These are phyloP conservation scores for Ochotona curzoniae DNA, from an alignment of 2,113 vertebrate genomes.

Conservation along the genomic window DNA sequence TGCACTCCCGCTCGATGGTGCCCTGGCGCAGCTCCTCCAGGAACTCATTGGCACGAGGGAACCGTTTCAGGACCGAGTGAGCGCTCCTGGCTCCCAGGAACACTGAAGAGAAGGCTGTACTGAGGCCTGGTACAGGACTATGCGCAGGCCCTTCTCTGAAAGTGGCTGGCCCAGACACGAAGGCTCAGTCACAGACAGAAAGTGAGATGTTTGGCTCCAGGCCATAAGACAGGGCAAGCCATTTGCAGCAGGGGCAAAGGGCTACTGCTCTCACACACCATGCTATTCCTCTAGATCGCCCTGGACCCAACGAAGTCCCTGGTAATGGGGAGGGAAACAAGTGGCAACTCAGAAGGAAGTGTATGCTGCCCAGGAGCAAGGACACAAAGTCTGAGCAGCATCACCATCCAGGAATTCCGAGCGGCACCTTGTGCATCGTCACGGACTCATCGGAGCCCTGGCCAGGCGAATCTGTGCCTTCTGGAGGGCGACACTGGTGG, in stretches of 20 bases:
- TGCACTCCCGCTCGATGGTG: constrained; percentile 92
- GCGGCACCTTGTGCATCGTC: background rate
- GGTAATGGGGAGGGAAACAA: background rate
- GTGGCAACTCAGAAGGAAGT: background rate
- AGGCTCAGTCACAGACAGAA: background rate
- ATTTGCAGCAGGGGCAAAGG: background rate
- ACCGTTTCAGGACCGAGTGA: constrained; percentile 89
- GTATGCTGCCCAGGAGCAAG: background rate
- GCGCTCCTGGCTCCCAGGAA: constrained; percentile 90
- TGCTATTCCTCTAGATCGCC: background rate
- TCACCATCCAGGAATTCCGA: background rate
- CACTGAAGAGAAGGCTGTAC: constrained; percentile 81
- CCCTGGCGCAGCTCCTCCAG: constrained; percentile 92
- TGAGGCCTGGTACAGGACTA: constrained; percentile 17
- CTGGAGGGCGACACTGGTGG: background rate
- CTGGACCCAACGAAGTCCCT: background rate
- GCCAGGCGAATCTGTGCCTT: background rate
- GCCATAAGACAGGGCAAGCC: background rate
- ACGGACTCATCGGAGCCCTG: background rate
- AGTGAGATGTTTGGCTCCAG: background rate
- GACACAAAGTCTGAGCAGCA: background rate
- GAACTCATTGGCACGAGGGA: constrained; percentile 91
- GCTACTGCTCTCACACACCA: background rate
- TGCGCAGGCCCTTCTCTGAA: background rate
- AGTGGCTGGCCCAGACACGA: background rate